phyloP scores from a whole-genome alignment of 2,113 vertebrate genomes.

The Phoenicopterus ruber region DNA sequence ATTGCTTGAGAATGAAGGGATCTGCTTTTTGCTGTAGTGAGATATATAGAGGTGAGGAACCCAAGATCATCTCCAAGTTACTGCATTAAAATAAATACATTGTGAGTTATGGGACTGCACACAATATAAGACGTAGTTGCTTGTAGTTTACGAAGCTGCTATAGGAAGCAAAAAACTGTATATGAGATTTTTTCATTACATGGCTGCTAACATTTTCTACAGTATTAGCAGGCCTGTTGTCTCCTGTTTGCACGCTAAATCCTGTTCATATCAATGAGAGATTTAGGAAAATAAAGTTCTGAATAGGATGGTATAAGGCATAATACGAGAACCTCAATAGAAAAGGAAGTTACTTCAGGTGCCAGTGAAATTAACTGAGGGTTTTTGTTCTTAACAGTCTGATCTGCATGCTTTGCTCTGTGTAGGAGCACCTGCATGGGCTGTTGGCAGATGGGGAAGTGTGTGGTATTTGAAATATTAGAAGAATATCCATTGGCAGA shows the following conservation, averaged over 20 bases:
- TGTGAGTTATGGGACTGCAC: neutral
- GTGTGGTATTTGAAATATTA: neutral
- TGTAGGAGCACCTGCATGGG: neutral
- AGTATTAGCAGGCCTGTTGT: neutral
- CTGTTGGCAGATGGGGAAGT: neutral
- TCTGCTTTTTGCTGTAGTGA: neutral
- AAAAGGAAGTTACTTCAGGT: neutral
- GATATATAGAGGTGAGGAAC: neutral
- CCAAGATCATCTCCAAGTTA: neutral
- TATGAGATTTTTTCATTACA: neutral
- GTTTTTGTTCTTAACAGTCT: neutral
- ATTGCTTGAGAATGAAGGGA: neutral
- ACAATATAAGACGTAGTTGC: neutral
- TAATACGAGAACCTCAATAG: neutral
- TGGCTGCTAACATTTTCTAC: neutral
- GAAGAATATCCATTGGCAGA: neutral
- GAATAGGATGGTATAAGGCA: neutral
- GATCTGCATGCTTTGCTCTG: neutral
- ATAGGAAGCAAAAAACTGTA: neutral
- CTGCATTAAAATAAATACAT: neutral
- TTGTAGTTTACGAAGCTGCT: neutral
- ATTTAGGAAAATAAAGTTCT: neutral
- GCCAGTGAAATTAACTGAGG: neutral
- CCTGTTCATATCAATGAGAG: neutral
- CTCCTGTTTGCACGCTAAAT: neutral